Conservation (phyloP, 2,797 vertebrate species). For the Neoniphon sammara region DNA sequence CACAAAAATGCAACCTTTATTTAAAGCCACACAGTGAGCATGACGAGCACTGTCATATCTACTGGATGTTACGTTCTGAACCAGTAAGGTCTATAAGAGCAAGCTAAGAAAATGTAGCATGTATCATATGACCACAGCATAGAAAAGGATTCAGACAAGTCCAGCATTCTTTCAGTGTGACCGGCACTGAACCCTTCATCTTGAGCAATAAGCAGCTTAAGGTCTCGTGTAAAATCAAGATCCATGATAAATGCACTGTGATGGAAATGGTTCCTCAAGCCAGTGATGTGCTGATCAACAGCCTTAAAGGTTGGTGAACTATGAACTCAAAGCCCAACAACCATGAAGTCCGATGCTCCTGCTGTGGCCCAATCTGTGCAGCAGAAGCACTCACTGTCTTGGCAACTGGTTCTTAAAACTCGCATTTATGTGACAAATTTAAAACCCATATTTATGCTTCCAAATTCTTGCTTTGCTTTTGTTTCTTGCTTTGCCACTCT, state of each 20-base stretch:
- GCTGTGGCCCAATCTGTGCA: too few species aligned
- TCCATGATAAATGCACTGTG: slow-evolving; percentile 52
- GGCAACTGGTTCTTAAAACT: too few species aligned
- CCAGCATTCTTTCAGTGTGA: slow-evolving; percentile 70
- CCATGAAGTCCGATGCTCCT: neutral
- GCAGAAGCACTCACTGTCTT: too few species aligned
- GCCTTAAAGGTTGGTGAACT: neutral
- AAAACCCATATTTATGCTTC: too few species aligned
- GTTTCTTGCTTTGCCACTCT: neutral
- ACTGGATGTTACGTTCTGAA: slow-evolving; percentile 22
- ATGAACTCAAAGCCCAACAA: neutral
- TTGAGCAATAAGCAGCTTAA: slow-evolving; percentile 74
- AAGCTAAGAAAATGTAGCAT: slow-evolving; percentile 44
- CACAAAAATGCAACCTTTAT: neutral
- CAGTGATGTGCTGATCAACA: slow-evolving; percentile 22
- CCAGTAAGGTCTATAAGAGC: slow-evolving; percentile 14
- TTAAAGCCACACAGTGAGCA: slow-evolving; percentile 1
- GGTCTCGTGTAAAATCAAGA: slow-evolving; percentile 56
- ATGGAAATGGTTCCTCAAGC: slow-evolving; percentile 28
- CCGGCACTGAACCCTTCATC: slow-evolving; percentile 66
- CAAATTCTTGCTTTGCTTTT: too few species aligned
- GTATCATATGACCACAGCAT: slow-evolving; percentile 78
- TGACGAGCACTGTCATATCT: neutral
- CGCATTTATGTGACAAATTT: too few species aligned
- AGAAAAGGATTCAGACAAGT: slow-evolving; percentile 65